Conservation (phyloP, 2,888 invertebrate genomes). For the Helicoverpa assulta region DNA sequence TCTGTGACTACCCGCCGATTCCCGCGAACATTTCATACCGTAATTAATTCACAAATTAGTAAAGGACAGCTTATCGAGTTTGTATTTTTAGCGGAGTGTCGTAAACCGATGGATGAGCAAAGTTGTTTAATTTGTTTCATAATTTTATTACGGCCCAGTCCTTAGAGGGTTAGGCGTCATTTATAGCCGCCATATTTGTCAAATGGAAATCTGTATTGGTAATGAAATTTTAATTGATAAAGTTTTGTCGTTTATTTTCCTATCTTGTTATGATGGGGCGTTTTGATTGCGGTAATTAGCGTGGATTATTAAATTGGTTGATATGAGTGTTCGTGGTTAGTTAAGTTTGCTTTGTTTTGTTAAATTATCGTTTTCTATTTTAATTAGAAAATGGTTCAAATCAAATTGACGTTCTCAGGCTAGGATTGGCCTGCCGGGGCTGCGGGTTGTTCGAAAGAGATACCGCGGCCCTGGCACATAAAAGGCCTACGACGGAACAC, state of each 20-base stretch:
- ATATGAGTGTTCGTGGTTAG: background rate
- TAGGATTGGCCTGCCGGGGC: no score
- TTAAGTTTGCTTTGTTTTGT: background rate
- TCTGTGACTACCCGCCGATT: constrained; percentile 56
- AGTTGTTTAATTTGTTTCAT: constrained; percentile 69
- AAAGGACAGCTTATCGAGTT: constrained; percentile 69
- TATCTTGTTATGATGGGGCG: constrained; percentile 46
- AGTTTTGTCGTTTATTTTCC: constrained; percentile 58
- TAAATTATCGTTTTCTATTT: background rate
- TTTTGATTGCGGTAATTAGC: constrained; percentile 31
- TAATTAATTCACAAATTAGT: constrained; percentile 74
- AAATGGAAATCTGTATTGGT: constrained; percentile 60
- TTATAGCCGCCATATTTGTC: constrained; percentile 58
- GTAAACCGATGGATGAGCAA: constrained; percentile 65
- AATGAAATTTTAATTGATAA: constrained; percentile 64
- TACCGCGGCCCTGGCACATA: no score
- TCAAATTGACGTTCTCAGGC: background rate
- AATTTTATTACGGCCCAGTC: constrained; percentile 67
- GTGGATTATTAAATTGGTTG: constrained; percentile 2
- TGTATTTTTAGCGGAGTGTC: constrained; percentile 66
- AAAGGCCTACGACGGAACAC: no score
- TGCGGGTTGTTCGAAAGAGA: no score
- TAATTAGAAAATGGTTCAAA: no score
- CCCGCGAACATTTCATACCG: constrained; percentile 49
- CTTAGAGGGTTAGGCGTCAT: constrained; percentile 60